phyloP scores from a whole-genome alignment of 2,797 vertebrate genomes.

The Xyrichtys novacula region DNA sequence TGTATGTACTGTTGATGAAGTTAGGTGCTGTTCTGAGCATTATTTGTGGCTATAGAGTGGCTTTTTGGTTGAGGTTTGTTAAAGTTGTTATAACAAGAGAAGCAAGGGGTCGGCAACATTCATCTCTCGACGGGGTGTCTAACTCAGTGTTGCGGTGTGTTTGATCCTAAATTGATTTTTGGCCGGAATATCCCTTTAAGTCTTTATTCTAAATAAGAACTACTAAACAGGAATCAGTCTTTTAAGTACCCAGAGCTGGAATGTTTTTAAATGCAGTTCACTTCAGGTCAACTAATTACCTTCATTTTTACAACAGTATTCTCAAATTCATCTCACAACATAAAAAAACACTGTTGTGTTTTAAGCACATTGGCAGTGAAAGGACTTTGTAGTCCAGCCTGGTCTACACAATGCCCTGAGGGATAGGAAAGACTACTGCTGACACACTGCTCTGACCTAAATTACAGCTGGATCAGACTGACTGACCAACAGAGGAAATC shows the following conservation, averaged over 20 bases:
- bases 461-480: conserved; percentile 57
- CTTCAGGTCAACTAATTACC: neutral
- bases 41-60: too few species aligned
- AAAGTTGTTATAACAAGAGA: too few species aligned
- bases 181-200: too few species aligned
- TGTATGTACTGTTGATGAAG: too few species aligned
- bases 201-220: neutral
- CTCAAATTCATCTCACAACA: neutral
- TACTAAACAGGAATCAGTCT: neutral
- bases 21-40: too few species aligned
- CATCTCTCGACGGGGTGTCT: too few species aligned
- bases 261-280: neutral
- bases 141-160: too few species aligned
- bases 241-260: neutral
- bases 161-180: too few species aligned
- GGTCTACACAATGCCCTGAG: conserved; percentile 20
- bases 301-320: neutral
- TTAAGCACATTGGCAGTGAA: neutral
- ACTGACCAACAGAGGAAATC: conserved; percentile 35
- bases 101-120: too few species aligned
- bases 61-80: too few species aligned
- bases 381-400: conserved; percentile 23
- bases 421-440: conserved; percentile 38
- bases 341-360: neutral
- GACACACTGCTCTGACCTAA: conserved; percentile 68